Conservation (phyloP, 2,113 vertebrate species). For the Zosterops borbonicus region DNA sequence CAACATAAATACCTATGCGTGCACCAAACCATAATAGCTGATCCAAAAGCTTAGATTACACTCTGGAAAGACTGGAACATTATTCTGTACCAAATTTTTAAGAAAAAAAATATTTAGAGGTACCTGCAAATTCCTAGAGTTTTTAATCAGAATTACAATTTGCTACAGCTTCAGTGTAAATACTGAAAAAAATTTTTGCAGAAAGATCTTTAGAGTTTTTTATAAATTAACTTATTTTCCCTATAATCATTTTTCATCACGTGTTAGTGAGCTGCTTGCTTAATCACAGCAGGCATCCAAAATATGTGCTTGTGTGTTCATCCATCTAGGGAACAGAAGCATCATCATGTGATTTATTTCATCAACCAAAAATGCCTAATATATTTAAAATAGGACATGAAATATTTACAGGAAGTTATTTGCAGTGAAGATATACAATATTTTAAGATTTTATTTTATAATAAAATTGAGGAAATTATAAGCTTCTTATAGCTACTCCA, state of each 20-base stretch:
- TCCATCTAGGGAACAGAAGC: not conserved
- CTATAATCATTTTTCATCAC: not conserved
- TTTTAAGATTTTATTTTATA: not conserved
- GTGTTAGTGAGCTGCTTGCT: not conserved
- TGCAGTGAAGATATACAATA: not conserved
- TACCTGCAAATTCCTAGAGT: not conserved
- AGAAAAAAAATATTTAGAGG: not conserved
- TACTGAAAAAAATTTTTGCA: not conserved
- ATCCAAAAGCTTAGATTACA: not conserved
- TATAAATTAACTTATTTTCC: not conserved
- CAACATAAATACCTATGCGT: not conserved
- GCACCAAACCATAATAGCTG: not conserved
- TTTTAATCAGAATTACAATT: not conserved
- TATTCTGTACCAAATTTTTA: not conserved
- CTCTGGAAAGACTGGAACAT: not conserved
- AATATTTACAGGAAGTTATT: not conserved
- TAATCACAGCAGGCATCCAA: not conserved
- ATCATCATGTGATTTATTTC: not conserved
- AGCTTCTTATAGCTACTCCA: not conserved
- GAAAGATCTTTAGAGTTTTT: not conserved
- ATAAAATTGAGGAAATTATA: constrained; percentile 4
- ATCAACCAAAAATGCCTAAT: not conserved
- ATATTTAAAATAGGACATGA: not conserved
- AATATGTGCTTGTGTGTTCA: not conserved
- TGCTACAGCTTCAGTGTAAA: not conserved